Evolutionary conservation across 2,888 invertebrate genomes (phyloP), one percentile per base, ranked within the genome.

Genomic region (Galerucella calmariensis): DNA sequence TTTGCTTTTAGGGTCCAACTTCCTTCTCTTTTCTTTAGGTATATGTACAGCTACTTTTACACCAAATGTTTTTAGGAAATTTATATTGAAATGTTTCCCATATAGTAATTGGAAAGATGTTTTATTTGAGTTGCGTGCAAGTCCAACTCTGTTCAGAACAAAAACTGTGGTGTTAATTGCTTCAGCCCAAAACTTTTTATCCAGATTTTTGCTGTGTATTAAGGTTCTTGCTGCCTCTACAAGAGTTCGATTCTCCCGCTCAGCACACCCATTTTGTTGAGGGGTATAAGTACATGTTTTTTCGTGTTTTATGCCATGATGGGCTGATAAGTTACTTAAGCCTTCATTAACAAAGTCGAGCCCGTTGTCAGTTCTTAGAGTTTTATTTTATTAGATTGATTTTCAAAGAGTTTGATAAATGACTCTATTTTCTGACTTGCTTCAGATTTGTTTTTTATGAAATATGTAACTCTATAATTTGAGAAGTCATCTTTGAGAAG

Each of bases 71-170:
- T 69, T 81, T 69, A 16, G 79, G 79, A 20, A 87, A 69, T 20
- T 84, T 79, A 53, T 73, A 74, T 0, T 88, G 46, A 73, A 85
- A 77, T 20, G 83, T 83, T 76, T 84, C 85, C 85, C 86, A 87
- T 4, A 82, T 20, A 76, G 87, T 86, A 72, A 82, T 35, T 35
- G 35, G 8, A 35, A 35, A 35, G 6, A 81, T 2, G 84, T 85
- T 74, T 77, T 79, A 12, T 70, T 59, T 53, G 67, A 70, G 3
- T 62, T 24, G 6, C 70, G 67, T 71, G 78, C 79, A 27, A 61
- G 74, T 41, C 77, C 81, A 48, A 77, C 76, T 66, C 78, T 69
- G 69, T 82, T 81, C 14, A 80, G 59, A 0, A 76, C 67, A 70
- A 69, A 78, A 10, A 76, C 77, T 27, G 79, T 79, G 24, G 79